A percentile compares a stretch with the other conserved stretches of the same genome.
These are phyloP conservation scores for Cheilosia grossa DNA, from an alignment of 2,888 invertebrate species.

Conservation along the genomic window DNA sequence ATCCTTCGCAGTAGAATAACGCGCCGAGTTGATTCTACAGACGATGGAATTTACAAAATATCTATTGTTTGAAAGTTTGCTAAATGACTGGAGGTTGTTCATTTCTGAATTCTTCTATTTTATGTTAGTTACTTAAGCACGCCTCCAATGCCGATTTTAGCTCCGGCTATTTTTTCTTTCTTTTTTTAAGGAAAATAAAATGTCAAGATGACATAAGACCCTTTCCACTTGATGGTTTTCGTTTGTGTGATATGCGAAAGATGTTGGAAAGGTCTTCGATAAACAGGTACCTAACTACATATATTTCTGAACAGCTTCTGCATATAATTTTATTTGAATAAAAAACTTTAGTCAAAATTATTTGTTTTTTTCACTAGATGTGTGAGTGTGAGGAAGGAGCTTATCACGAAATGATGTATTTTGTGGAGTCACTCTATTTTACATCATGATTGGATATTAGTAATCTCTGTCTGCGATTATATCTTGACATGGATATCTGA, in stretches of 20 bases:
- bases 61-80: conserved; percentile 19
- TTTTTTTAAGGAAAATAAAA: background rate
- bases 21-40: background rate
- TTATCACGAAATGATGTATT: too few relatives aligned
- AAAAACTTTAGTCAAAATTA: too few relatives aligned
- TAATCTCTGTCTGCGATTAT: too few relatives aligned
- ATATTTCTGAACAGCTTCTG: too few relatives aligned
- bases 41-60: conserved; percentile 2
- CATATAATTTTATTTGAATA: too few relatives aligned
- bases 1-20: conserved; percentile 44
- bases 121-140: background rate
- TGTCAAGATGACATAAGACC: conserved; percentile 41
- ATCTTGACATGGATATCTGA: too few relatives aligned
- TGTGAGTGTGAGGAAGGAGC: too few relatives aligned
- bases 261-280: too few relatives aligned
- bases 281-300: too few relatives aligned
- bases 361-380: too few relatives aligned
- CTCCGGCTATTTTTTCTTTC: background rate
- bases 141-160: background rate
- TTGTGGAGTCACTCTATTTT: too few relatives aligned
- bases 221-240: background rate
- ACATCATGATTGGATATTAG: too few relatives aligned
- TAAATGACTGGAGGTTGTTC: conserved; percentile 28
- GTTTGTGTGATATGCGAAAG: background rate
- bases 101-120: conserved; percentile 3